phyloP scores from a whole-genome alignment of 1,140 invertebrate genomes.

The Drosophila pseudoananassae region DNA sequence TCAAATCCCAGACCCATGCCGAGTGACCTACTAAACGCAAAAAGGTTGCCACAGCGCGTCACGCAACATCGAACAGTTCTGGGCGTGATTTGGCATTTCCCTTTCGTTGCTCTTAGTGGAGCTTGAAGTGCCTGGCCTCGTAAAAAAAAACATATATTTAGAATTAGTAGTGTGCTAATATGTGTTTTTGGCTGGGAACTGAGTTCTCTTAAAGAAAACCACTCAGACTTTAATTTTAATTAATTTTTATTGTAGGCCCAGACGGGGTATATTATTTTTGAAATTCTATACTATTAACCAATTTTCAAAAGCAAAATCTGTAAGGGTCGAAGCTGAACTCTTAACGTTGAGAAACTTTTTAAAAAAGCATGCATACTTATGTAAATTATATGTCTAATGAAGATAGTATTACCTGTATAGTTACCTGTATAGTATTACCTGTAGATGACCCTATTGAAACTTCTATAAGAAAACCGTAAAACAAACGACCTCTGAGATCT shows the following conservation, averaged over 20 bases:
- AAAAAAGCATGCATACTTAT: too few species aligned
- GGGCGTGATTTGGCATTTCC: slow-evolving; percentile 73
- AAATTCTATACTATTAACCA: not conserved
- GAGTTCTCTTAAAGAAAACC: not conserved
- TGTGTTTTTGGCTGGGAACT: slow-evolving; percentile 36
- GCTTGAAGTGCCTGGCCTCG: slow-evolving; percentile 1
- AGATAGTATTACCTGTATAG: too few species aligned
- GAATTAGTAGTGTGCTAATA: slow-evolving; percentile 60
- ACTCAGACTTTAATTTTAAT: slow-evolving; percentile 2
- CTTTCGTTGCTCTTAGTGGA: slow-evolving; percentile 48
- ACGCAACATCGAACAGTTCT: slow-evolving; percentile 67
- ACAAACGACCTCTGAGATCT: not conserved
- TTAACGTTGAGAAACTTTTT: too few species aligned
- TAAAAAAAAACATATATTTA: slow-evolving; percentile 1
- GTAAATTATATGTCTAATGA: too few species aligned
- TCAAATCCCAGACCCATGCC: slow-evolving; percentile 13
- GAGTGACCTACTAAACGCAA: slow-evolving; percentile 44
- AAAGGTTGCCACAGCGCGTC: slow-evolving; percentile 54
- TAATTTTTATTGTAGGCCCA: not conserved
- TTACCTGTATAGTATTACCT: too few species aligned
- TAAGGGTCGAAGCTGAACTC: not conserved
- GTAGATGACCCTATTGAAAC: too few species aligned
- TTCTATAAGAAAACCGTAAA: too few species aligned
- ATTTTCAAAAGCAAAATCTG: not conserved
- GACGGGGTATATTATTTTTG: not conserved